phyloP scores from a whole-genome alignment of 2,888 invertebrate genomes.

The Cacoxenus indagator region DNA sequence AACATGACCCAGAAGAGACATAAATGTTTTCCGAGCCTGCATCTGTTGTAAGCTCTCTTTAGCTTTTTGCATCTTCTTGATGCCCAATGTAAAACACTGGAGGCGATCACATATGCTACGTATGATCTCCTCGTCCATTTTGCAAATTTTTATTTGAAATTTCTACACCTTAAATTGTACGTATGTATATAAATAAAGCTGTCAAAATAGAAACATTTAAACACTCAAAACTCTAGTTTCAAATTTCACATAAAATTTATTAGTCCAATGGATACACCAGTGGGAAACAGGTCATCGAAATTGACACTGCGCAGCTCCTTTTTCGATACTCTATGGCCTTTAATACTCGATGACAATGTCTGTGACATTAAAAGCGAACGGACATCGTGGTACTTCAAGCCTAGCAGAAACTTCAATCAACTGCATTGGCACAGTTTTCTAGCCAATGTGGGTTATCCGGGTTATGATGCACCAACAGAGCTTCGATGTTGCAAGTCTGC shows the following conservation, averaged over 20 bases:
- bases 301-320: slow-evolving; percentile 43
- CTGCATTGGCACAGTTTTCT: slow-evolving; percentile 51
- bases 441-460: slow-evolving; percentile 44
- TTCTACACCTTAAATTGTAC: too few relatives aligned
- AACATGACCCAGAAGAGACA: slow-evolving; percentile 41
- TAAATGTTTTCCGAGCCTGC: slow-evolving; percentile 48
- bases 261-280: neutral
- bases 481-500: slow-evolving; percentile 40
- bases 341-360: slow-evolving; percentile 52
- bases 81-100: slow-evolving; percentile 47
- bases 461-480: slow-evolving; percentile 44
- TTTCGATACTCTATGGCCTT: slow-evolving; percentile 60
- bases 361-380: slow-evolving; percentile 46
- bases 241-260: neutral
- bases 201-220: slow-evolving; percentile 24
- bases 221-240: neutral
- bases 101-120: slow-evolving; percentile 46
- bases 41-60: slow-evolving; percentile 46
- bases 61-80: slow-evolving; percentile 49
- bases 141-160: neutral
- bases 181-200: neutral
- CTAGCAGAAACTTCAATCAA: slow-evolving; percentile 45
- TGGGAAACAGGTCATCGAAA: slow-evolving; percentile 6
- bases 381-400: slow-evolving; percentile 42
- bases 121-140: slow-evolving; percentile 29